Evolutionary conservation across 2,113 vertebrate species (phyloP), one percentile per base, ranked within the genome.

Genomic region (Chaenogobius annularis): DNA sequence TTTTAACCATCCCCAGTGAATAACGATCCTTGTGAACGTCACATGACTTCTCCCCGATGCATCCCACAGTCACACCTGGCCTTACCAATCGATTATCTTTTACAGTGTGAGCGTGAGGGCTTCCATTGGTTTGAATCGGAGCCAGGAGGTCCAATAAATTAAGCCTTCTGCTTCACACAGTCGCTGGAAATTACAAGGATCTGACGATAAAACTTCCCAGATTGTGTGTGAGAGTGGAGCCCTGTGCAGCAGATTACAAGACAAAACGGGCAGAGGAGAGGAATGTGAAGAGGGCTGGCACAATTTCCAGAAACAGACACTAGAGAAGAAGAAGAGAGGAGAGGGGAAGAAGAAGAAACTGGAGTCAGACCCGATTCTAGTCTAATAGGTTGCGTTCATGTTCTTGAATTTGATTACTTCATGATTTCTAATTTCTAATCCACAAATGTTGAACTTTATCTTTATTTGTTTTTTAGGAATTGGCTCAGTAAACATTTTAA

Each of bases 311-410:
- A 67, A 62, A 74, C 52, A 81, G 58, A 80, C 58, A 10, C 40
- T 62, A 58, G 58, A 44, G 81, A 61, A 19, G 52, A n/a, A 31
- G 61, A 40, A 10, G 31, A 31, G 26, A 31, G 26, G 26, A 31
- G 26, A 31, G n/a, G n/a, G 40, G 81, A 64, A 19, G 52, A 40
- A 31, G 61, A 62, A 10, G 31, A 19, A 44, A 47, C 71, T 10
- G 68, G 65, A 70, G 64, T 81, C 17, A 61, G 58, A 74, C 80
- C 67, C 77, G 80, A 76, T 83, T 84, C 74, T 79, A 76, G 81
- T 83, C 88, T 84, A 81, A 83, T 66, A 19, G 15, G 43, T 44
- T 35, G 35, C 35, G 35, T 35, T 35, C 6, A 35, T 35, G 37
- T 40, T 40, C 37, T 40, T 40, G 5, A 40, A 40, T 40, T 35